These are phyloP conservation scores for Heliconius hewitsoni DNA, from an alignment of 1,140 invertebrate species.

Conservation along the genomic window DNA sequence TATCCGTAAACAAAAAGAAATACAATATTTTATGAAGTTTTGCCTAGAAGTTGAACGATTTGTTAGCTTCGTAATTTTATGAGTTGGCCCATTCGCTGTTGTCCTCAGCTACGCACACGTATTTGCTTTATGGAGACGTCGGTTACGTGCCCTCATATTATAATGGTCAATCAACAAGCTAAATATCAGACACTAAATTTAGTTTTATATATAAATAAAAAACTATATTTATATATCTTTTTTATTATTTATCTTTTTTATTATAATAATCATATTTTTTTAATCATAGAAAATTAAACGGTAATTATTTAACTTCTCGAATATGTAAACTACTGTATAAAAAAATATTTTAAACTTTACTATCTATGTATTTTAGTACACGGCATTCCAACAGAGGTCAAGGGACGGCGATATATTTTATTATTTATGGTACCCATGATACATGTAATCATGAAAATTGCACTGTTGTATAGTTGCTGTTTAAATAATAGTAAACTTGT, in stretches of 20 bases:
- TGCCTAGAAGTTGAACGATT: conserved; percentile 9
- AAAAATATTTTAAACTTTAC: background rate
- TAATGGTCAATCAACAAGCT: background rate
- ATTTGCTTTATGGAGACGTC: conserved; percentile 28
- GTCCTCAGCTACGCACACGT: conserved; percentile 29
- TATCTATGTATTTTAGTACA: background rate
- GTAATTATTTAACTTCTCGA: no score
- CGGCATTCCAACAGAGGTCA: background rate
- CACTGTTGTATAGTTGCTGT: no score
- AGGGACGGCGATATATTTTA: background rate
- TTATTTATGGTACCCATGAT: background rate
- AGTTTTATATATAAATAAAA: background rate
- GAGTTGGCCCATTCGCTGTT: conserved; percentile 23
- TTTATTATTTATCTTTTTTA: no score
- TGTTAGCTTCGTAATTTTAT: conserved; percentile 19
- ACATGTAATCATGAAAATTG: background rate
- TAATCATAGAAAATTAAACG: no score
- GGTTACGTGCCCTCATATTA: background rate
- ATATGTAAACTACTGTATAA: no score
- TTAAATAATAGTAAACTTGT: no score
- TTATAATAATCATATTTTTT: no score
- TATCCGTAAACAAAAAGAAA: conserved; percentile 1
- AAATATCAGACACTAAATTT: background rate
- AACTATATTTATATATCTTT: background rate
- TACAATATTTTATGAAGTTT: conserved; percentile 9